Base-by-base conservation (phyloP, 2,113 vertebrate genomes). In the Alligator sinensis region DNA sequence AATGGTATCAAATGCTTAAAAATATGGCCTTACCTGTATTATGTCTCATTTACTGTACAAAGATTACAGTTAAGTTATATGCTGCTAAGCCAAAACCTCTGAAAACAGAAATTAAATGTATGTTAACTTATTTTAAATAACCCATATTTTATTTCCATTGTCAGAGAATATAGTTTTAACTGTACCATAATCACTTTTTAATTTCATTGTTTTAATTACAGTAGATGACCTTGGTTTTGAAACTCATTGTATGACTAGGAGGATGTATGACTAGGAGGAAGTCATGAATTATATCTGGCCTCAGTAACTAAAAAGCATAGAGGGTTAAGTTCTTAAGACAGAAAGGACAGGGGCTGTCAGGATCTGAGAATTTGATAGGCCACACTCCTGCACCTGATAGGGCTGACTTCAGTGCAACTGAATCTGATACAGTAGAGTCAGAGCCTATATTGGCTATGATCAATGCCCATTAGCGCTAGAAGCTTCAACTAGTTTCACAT, bases 271-370 rank as follows among this genome's bases (percentile, higher is more conserved):
- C 47, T 47, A 47, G 47, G 47, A 47, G 9, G 47, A 47, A 47
- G 47, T 96, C 89, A 75, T 92, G 88, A 92, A 80, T 93, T 89
- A 92, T 12, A 30, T 91, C 93, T 94, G 88, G 82, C 77, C 72
- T 95, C 88, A 47, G 77, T 16, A 85, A 85, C 21, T 5, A 38
- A 77, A 84, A 79, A 88, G 84, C n/a, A 27, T 17, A 21, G 86
- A 82, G 60, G 9, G 76, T 91, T 9, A 81, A 34, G 25, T 25
- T 75, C 24, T 25, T 38, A 55, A 89, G 57, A 84, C 54, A 64
- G 22, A 82, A 54, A 59, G n/a, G 62, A 14, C 3, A 62, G 80
- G 66, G 4, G 3, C 12, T 80, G 66, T 9, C 17, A 66, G 21
- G 3, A 24, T 61, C 66, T 72, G 25, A 34, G 57, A 72, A 57